Evolutionary conservation across 2,797 vertebrate species (phyloP).

Genomic region (Erithacus rubecula): DNA sequence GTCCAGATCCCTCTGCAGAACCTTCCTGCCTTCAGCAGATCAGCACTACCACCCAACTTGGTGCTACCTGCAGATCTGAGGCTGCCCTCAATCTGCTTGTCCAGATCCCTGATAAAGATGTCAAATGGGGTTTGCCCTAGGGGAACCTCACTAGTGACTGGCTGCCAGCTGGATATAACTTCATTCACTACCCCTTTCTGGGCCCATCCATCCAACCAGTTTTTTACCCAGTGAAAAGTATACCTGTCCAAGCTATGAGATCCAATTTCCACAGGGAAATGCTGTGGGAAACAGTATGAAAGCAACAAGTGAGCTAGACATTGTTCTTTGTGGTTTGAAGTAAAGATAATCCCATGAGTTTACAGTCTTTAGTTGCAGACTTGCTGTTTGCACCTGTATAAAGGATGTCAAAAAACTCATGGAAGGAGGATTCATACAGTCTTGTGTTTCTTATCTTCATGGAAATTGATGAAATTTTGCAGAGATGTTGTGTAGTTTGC

Average conservation of each 20-base stretch:
- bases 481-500: background rate
- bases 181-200: background rate
- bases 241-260: background rate
- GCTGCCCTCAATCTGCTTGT: background rate
- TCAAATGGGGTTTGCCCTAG: background rate
- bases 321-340: background rate
- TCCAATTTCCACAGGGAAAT: background rate
- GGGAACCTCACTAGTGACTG: background rate
- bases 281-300: background rate
- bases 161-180: background rate
- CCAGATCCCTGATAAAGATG: background rate
- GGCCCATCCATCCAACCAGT: background rate
- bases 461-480: background rate
- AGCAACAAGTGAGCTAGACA: background rate
- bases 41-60: fast-evolving
- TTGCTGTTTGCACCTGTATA: background rate
- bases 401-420: background rate
- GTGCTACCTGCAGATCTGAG: background rate
- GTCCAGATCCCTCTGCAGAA: background rate
- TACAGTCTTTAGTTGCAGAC: background rate
- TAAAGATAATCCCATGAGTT: background rate
- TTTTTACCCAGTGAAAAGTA: background rate
- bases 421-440: background rate
- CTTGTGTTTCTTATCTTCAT: background rate
- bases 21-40: background rate